Evolutionary conservation across 2,888 invertebrate species (phyloP).

Genomic region (Drosophila mayaguana): DNA sequence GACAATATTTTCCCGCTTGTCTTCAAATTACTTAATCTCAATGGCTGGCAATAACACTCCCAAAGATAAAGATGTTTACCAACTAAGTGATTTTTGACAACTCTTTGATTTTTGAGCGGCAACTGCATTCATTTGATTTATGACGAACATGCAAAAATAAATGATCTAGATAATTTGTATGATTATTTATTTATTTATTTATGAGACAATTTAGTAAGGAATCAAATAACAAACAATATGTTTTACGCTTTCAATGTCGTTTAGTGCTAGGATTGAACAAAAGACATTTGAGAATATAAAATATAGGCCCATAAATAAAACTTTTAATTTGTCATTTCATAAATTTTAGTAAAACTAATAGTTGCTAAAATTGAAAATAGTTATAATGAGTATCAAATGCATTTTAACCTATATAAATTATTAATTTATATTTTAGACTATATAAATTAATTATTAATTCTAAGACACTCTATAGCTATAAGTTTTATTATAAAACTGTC

Average conservation of each 20-base stretch:
- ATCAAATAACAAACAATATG: no score
- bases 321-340: not conserved
- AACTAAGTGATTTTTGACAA: slow-evolving; percentile 46
- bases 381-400: no score
- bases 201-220: not conserved
- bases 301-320: not conserved
- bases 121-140: not conserved
- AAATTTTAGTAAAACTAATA: no score
- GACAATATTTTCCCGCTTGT: slow-evolving; percentile 73
- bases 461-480: no score
- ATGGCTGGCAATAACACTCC: slow-evolving; percentile 58
- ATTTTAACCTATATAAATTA: no score
- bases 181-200: not conserved
- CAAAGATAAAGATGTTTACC: slow-evolving; percentile 46
- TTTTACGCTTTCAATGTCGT: no score
- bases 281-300: not conserved
- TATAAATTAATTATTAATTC: no score
- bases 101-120: slow-evolving; percentile 3
- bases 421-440: no score
- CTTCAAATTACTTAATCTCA: slow-evolving; percentile 75
- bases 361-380: no score
- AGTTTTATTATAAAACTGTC: not conserved
- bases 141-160: not conserved
- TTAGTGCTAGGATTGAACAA: not conserved
- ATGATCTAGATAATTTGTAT: not conserved